Base-by-base conservation (phyloP, 2,888 invertebrate species). In the Vanessa cardui region DNA sequence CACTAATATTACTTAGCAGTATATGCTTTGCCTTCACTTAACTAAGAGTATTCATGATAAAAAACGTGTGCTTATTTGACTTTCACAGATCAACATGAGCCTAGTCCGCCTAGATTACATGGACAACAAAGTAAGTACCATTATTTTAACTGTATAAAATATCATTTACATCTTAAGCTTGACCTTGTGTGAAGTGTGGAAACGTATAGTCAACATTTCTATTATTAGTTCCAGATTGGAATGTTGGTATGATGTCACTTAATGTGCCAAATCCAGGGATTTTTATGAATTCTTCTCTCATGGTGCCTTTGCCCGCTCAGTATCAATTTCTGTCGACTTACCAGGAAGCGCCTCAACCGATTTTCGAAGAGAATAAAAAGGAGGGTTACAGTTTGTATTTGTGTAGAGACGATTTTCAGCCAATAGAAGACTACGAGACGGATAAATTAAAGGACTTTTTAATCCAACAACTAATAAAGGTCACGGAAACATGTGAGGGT, bases 391-490 rank as follows among this genome's bases (percentile, higher is more conserved):
- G 78, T 62, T 77, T 90, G 33, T 90, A 85, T 69, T 77, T 92
- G 58, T 90, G 90, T 75, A 88, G 88, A 73, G 88, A 89, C 64
- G 85, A 90, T 76, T 89, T 88, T 74, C 83, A 86, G 63, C 78
- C 80, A 9, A 87, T 88, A 73, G 76, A 79, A 3, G 74, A 76
- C 0, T 60, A 69, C 7, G 86, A 92, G 76, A 83, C 84, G 0
- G 78, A 81, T 0, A 73, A 76, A 21, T 71, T 92, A 12, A 88
- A 85, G 72, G 74, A 82, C 16, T 91, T 83, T 67, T 74, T 92
- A 6, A 78, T 91, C 12, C 59, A 80, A 3, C 74, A 88, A 75
- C 84, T 92, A 66, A 76, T 88, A 44, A 74, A 79, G 45, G 82
- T 78, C 16, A 83, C 86, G 0, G 82, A 83, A 66, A 67, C 69